Evolutionary conservation across 2,888 invertebrate genomes (phyloP), one percentile per base, ranked within the genome.

Genomic region (Lepidochitona cinerea): DNA sequence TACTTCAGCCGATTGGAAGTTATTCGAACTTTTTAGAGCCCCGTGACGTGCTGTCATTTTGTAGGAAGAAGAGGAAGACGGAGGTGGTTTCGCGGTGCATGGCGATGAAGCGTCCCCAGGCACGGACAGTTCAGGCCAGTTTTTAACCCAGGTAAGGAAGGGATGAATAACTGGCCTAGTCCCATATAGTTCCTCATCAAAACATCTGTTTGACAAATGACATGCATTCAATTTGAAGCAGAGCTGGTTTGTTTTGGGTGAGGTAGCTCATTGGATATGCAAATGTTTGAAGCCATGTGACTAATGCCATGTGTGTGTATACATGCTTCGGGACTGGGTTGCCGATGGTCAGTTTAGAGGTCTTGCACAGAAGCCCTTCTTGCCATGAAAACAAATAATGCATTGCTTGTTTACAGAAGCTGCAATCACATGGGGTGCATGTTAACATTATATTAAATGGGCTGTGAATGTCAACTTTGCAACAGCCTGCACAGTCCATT

Each of bases 41-140:
- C 59, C 26, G 59, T 59, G 59, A 23, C 59, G 59, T 59, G 29
- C 59, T 59, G 59, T 59, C 59, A 59, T 59, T 59, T 59, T 59
- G 59, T 32, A 59, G 59, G 59, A 59, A 32, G 59, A 59, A 59
- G 59, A 59, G 29, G 59, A 59, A 59, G 59, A 59, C 29, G 59
- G 59, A 29, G 59, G 59, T 59, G 49, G 49, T 49, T 49, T n/a
- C 23, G 23, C 32, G 23, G 59, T 23, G 14, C 26, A 14, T 29
- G 26, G 26, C 59, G 59, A 59, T 59, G 59, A 59, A 29, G 59
- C 59, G 59, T 59, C 59, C 59, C 59, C 59, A 59, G 59, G 59
- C 59, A 29, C 59, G 29, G 59, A 59, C 32, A 23, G 49, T 49
- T 49, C 49, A 49, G 59, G 59, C 29, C 59, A 59, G 32, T 59